A percentile compares a stretch with the other conserved stretches of the same genome.
phyloP scores from a whole-genome alignment of 2,888 invertebrate genomes.

The Sipunculus nudus region DNA sequence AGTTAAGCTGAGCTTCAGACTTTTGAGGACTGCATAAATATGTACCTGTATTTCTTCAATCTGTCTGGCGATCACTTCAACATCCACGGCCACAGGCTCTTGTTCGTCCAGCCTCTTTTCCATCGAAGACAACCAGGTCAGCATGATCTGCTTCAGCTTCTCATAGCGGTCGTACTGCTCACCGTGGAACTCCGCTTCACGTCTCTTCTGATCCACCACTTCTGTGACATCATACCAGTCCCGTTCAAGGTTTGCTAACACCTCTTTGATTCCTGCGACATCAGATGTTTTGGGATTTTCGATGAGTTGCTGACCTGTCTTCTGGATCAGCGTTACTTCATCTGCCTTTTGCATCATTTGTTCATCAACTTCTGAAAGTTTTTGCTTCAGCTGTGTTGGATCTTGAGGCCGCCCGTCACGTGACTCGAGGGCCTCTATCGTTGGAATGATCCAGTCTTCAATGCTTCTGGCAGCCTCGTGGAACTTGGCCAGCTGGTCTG shows the following conservation, averaged over 20 bases:
- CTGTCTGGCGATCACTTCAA: slow-evolving; percentile 85
- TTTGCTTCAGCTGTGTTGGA: slow-evolving; percentile 72
- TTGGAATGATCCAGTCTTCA: slow-evolving; percentile 54
- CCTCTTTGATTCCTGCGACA: slow-evolving; percentile 50
- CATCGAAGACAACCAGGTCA: slow-evolving; percentile 85
- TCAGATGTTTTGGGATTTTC: slow-evolving; percentile 59
- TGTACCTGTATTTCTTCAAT: slow-evolving; percentile 67
- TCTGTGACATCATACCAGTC: slow-evolving; percentile 89
- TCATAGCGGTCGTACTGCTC: slow-evolving; percentile 90
- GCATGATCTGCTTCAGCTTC: slow-evolving; percentile 80
- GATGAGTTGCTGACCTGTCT: slow-evolving; percentile 50
- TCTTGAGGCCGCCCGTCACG: slow-evolving; percentile 75
- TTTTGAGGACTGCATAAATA: too few species aligned
- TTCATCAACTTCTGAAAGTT: slow-evolving; percentile 69
- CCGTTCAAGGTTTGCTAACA: slow-evolving; percentile 74
- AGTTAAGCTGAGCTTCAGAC: too few species aligned
- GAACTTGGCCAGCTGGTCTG: slow-evolving; percentile 75
- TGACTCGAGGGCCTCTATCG: slow-evolving; percentile 60
- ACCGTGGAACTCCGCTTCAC: slow-evolving; percentile 82
- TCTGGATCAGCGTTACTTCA: slow-evolving; percentile 47
- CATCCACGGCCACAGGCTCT: slow-evolving; percentile 86
- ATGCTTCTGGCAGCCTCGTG: slow-evolving; percentile 57
- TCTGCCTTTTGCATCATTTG: slow-evolving; percentile 47
- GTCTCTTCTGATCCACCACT: slow-evolving; percentile 84
- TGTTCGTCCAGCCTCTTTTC: slow-evolving; percentile 81